Conservation (phyloP, 2,113 vertebrate genomes). For the Coreoperca whiteheadi region DNA sequence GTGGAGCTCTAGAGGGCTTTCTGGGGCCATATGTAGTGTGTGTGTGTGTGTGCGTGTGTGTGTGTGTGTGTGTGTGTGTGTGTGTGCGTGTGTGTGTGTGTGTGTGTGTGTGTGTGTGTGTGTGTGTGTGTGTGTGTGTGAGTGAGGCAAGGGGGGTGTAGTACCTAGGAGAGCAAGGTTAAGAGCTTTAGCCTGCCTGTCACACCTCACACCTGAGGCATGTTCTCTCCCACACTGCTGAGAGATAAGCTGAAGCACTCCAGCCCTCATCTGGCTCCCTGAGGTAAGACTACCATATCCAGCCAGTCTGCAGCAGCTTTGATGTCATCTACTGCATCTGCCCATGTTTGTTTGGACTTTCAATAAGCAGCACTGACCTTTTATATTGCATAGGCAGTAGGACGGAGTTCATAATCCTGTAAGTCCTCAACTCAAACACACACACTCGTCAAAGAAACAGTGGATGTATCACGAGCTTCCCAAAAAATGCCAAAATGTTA, state of each 20-base stretch:
- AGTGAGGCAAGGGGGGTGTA: not conserved
- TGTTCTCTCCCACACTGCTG: conserved; percentile 30
- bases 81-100: not conserved
- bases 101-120: not conserved
- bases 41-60: conserved; percentile 1
- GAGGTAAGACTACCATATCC: conserved; percentile 10
- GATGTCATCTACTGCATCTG: conserved; percentile 4
- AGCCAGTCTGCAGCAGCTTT: not conserved
- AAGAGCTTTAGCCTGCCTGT: conserved; percentile 47
- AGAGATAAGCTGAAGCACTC: conserved; percentile 27
- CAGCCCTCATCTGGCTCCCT: not conserved
- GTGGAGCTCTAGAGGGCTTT: conserved; percentile 50
- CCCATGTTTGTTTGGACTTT: conserved; percentile 11
- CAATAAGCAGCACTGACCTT: not conserved
- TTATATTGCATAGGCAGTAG: not conserved
- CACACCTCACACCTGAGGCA: conserved; percentile 47
- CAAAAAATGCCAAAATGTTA: too few species aligned
- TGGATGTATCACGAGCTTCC: too few species aligned
- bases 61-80: not conserved
- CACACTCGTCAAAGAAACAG: not conserved
- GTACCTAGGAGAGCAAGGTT: conserved; percentile 46
- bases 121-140: not conserved
- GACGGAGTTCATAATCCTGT: not conserved
- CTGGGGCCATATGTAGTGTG: conserved; percentile 26
- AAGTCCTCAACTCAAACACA: not conserved